A percentile compares a stretch with the other conserved stretches of the same genome.
phyloP scores from a whole-genome alignment of 2,797 vertebrate genomes.

The Sebastes melanostomus region DNA sequence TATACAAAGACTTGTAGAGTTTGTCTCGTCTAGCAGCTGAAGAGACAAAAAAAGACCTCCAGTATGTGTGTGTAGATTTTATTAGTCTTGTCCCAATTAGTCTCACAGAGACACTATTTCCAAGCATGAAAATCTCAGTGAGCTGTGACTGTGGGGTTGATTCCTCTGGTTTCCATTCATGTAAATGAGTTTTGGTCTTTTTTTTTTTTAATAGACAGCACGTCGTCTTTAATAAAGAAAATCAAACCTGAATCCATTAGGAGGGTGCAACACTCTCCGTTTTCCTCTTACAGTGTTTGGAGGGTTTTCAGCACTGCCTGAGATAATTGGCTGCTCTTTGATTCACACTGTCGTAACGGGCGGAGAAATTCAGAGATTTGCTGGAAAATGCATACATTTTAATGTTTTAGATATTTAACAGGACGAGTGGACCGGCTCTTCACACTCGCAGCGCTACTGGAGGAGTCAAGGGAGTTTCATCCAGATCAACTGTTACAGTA shows the following conservation, averaged over 20 bases:
- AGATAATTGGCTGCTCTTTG: constrained; percentile 15
- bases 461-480: not conserved
- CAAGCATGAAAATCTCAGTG: not conserved
- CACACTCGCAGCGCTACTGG: not conserved
- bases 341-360: not conserved
- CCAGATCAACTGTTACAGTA: too few relatives aligned
- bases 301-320: not conserved
- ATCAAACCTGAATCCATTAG: not conserved
- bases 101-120: not conserved
- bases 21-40: not conserved
- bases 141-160: not conserved
- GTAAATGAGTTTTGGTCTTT: not conserved
- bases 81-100: constrained; percentile 26
- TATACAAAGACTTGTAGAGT: constrained; percentile 24
- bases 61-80: not conserved
- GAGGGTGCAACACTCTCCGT: rapidly evolving
- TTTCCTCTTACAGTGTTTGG: not conserved
- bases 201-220: not conserved
- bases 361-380: not conserved
- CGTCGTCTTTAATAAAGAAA: not conserved
- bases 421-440: not conserved
- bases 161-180: not conserved
- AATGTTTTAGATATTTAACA: not conserved
- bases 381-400: too few relatives aligned
- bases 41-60: constrained; percentile 7